phyloP scores from a whole-genome alignment of 2,797 vertebrate species.

The Chaetodon trifasciatus region DNA sequence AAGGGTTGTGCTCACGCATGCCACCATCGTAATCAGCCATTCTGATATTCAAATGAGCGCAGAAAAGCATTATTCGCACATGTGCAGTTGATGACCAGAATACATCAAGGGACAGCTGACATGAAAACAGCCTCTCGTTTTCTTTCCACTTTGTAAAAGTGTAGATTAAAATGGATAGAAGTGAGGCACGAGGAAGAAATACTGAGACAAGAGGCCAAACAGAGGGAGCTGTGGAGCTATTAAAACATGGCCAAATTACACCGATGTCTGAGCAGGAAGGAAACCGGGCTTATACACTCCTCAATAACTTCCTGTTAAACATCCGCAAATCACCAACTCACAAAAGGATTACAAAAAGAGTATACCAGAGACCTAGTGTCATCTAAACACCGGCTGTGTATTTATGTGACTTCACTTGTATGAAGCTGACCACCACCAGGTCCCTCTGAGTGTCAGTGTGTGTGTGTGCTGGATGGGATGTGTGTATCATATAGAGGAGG shows the following conservation, averaged over 20 bases:
- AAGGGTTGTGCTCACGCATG: constrained; percentile 82
- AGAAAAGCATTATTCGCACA: constrained; percentile 72
- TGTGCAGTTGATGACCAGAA: constrained; percentile 77
- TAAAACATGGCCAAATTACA: constrained; percentile 75
- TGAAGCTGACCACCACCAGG: constrained; percentile 75
- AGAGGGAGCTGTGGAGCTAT: constrained; percentile 59
- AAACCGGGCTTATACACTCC: constrained; percentile 80
- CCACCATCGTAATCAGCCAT: constrained; percentile 77
- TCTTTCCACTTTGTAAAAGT: constrained; percentile 44
- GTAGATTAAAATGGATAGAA: constrained; percentile 52
- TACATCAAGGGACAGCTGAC: constrained; percentile 79
- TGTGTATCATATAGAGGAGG: constrained; percentile 77
- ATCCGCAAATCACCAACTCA: constrained; percentile 84
- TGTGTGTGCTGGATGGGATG: constrained; percentile 68
- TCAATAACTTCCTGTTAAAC: constrained; percentile 87
- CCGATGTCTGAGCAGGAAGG: constrained; percentile 83
- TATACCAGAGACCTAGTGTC: constrained; percentile 65
- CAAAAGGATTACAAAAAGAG: constrained; percentile 73
- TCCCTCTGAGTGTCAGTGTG: constrained; percentile 52
- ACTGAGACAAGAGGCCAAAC: constrained; percentile 35
- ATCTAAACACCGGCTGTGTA: constrained; percentile 83
- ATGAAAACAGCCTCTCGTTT: constrained; percentile 49
- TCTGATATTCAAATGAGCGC: constrained; percentile 76
- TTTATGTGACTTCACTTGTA: constrained; percentile 83
- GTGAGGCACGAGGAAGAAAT: constrained; percentile 49